Conservation (phyloP, 1,140 invertebrate genomes). For the Nephotettix cincticeps region DNA sequence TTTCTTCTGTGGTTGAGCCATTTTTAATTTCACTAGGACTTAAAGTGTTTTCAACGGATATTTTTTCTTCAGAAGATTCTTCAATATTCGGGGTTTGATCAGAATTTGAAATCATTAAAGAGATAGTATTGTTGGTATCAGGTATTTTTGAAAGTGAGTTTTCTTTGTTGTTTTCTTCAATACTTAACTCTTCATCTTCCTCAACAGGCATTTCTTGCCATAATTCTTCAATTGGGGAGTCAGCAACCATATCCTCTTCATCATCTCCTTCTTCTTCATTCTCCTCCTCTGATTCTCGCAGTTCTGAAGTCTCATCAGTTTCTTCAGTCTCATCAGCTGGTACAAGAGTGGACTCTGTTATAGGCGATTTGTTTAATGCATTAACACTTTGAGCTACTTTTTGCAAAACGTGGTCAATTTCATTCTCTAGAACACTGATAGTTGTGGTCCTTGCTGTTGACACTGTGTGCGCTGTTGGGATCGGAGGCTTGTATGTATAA, state of each 20-base stretch:
- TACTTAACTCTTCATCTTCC: not conserved
- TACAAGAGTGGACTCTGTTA: not conserved
- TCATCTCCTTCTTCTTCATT: slow-evolving; percentile 19
- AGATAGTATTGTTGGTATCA: too few relatives aligned
- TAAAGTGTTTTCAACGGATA: not conserved
- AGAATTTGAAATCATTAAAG: not conserved
- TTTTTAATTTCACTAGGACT: not conserved
- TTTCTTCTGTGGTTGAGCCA: not conserved
- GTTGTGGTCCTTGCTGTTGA: not conserved
- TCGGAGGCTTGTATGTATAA: not conserved
- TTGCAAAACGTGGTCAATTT: slow-evolving; percentile 6
- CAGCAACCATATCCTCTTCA: slow-evolving; percentile 6
- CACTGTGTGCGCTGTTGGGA: not conserved
- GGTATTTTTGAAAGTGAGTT: too few relatives aligned
- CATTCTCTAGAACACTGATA: not conserved
- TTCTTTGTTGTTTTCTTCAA: not conserved
- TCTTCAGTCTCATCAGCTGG: not conserved
- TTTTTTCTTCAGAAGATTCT: not conserved
- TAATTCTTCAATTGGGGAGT: not conserved
- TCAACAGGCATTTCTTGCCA: not conserved
- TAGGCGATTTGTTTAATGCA: not conserved
- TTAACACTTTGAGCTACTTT: slow-evolving; percentile 18
- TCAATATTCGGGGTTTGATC: not conserved
- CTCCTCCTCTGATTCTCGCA: slow-evolving; percentile 25
- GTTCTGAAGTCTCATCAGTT: not conserved